phyloP scores from a whole-genome alignment of 2,113 vertebrate species.

The Bambusicola thoracicus region DNA sequence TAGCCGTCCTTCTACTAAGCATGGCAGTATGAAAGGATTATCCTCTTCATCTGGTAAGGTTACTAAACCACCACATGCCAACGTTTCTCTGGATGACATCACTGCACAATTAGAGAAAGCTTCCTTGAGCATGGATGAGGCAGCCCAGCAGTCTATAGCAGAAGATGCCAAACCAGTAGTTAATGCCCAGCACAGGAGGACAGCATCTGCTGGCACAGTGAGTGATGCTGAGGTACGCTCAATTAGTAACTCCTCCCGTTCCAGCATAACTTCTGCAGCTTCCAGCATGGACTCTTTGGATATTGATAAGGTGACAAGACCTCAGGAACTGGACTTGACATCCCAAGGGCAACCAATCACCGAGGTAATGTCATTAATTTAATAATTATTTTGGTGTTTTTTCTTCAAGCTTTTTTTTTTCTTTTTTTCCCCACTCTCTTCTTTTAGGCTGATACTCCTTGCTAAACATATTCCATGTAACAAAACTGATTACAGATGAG shows the following conservation, averaged over 20 bases:
- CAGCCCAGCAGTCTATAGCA: constrained; percentile 88
- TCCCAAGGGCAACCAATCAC: constrained; percentile 86
- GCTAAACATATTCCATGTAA: background rate
- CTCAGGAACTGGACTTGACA: constrained; percentile 84
- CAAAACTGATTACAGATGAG: background rate
- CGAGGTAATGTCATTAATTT: constrained; percentile 82
- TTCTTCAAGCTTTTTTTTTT: background rate
- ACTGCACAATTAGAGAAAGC: constrained; percentile 96
- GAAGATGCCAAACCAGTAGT: constrained; percentile 79
- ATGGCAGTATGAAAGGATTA: constrained; percentile 83
- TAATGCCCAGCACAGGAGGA: constrained; percentile 86
- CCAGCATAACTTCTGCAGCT: constrained; percentile 91
- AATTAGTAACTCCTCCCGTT: constrained; percentile 90
- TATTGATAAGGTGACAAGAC: constrained; percentile 87
- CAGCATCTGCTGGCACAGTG: constrained; percentile 90
- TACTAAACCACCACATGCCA: constrained; percentile 80
- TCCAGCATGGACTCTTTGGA: constrained; percentile 98
- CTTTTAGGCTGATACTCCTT: background rate
- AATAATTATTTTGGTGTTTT: background rate
- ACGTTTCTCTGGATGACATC: constrained; percentile 96
- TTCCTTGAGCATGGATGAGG: constrained; percentile 98
- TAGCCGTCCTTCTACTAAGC: constrained; percentile 80
- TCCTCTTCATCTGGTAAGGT: constrained; percentile 76
- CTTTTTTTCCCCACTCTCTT: background rate
- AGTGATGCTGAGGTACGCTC: constrained; percentile 90